Percentiles rank a stretch among this genome's conserved stretches.
These are phyloP conservation scores for Gallinago undulata DNA, from an alignment of 2,113 vertebrate species.

Conservation along the genomic window DNA sequence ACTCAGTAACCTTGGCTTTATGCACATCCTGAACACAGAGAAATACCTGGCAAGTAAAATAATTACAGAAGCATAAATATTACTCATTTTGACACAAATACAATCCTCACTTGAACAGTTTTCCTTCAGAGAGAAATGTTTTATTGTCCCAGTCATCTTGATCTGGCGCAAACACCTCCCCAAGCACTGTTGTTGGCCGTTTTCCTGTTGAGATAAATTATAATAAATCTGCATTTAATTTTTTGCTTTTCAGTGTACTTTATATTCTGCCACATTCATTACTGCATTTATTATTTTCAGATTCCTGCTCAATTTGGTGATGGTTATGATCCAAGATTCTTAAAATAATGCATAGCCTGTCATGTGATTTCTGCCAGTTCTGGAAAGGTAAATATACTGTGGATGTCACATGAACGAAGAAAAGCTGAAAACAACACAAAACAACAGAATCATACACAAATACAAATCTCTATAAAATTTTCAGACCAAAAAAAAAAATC, in stretches of 20 bases:
- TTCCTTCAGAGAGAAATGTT: conserved; percentile 86
- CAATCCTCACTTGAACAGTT: conserved; percentile 81
- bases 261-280: conserved; percentile 8
- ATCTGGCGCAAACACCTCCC: conserved; percentile 87
- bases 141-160: conserved; percentile 93
- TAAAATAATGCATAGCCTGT: background rate
- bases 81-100: conserved; percentile 55
- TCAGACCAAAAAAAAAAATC: background rate
- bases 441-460: background rate
- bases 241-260: conserved; percentile 31
- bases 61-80: conserved; percentile 54
- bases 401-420: background rate
- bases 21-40: background rate
- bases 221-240: conserved; percentile 68
- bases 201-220: conserved; percentile 77
- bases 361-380: background rate
- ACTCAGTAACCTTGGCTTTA: background rate
- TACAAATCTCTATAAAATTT: background rate
- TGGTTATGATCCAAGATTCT: conserved; percentile 1
- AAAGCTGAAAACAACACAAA: background rate
- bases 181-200: conserved; percentile 82
- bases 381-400: background rate
- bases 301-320: background rate
- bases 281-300: conserved; percentile 35
- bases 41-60: conserved; percentile 15